Percentiles rank a stretch among this genome's conserved stretches.
phyloP scores from a whole-genome alignment of 2,113 vertebrate species.

The Romanogobio albipinnatus region DNA sequence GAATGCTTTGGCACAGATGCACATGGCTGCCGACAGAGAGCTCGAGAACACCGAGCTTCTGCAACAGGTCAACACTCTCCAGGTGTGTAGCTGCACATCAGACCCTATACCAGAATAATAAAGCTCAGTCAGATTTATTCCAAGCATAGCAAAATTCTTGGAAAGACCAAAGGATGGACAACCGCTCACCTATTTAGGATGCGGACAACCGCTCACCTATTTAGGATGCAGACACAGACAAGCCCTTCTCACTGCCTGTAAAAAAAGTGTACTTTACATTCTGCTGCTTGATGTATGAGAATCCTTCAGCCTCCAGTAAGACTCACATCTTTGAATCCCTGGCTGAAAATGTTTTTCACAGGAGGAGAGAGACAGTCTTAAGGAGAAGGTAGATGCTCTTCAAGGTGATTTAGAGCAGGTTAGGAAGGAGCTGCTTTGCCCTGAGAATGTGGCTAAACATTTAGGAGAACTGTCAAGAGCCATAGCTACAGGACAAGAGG shows the following conservation, averaged over 20 bases:
- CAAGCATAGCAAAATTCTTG: background rate
- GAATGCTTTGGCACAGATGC: conserved; percentile 72
- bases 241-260: background rate
- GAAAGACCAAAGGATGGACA: background rate
- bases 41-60: conserved; percentile 74
- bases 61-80: conserved; percentile 73
- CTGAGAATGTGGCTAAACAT: conserved; percentile 71
- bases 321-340: background rate
- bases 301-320: background rate
- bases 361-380: conserved; percentile 77
- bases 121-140: background rate
- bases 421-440: conserved; percentile 70
- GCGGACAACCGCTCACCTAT: background rate
- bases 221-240: background rate
- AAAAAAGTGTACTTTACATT: background rate
- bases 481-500: conserved; percentile 71
- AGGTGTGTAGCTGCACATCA: conserved; percentile 70
- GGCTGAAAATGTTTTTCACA: conserved; percentile 48
- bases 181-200: background rate
- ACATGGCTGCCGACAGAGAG: conserved; percentile 75
- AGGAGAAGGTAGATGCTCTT: conserved; percentile 75
- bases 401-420: conserved; percentile 74
- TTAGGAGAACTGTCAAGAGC: conserved; percentile 74
- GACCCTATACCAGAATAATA: background rate
- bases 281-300: background rate